Percentiles rank a stretch among this genome's conserved stretches.
Evolutionary conservation across 2,113 vertebrate genomes (phyloP).

Genomic region (Atractosteus spatula): DNA sequence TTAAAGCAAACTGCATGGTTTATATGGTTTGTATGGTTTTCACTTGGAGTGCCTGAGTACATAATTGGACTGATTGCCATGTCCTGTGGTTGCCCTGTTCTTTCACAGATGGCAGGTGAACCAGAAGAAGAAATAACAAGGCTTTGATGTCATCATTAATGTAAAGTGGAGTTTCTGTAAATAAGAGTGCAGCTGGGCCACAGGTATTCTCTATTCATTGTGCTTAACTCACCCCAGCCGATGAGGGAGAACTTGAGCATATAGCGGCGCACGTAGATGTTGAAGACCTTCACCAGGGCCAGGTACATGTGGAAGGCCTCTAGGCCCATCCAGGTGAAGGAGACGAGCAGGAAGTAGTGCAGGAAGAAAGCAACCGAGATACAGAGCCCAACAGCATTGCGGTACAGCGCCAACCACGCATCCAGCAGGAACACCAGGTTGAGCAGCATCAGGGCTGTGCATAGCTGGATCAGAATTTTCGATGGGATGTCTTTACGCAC

Average conservation of each 20-base stretch:
- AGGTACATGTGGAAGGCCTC: constrained; percentile 97
- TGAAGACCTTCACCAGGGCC: constrained; percentile 90
- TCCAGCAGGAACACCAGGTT: constrained; percentile 86
- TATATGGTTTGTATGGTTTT: too few species aligned
- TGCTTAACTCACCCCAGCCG: constrained; percentile 80
- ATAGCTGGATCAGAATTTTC: constrained; percentile 93
- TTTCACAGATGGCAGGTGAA: background rate
- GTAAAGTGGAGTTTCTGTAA: background rate
- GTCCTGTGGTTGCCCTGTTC: background rate
- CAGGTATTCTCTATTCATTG: background rate
- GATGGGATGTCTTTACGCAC: constrained; percentile 88
- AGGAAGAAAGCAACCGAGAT: constrained; percentile 86
- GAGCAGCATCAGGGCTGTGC: constrained; percentile 79
- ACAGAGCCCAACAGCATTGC: constrained; percentile 65
- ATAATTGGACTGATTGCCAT: background rate
- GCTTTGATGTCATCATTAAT: too few species aligned
- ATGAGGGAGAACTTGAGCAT: constrained; percentile 87
- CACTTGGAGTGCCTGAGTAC: too few species aligned
- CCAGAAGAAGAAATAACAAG: background rate
- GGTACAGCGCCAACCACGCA: constrained; percentile 82
- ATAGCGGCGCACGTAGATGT: constrained; percentile 80
- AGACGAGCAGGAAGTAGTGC: constrained; percentile 92
- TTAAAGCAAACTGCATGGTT: too few species aligned
- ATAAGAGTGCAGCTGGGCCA: background rate
- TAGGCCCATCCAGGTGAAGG: constrained; percentile 95